Conservation (phyloP, 1,140 invertebrate species). For the Brachionus plicatilis region DNA sequence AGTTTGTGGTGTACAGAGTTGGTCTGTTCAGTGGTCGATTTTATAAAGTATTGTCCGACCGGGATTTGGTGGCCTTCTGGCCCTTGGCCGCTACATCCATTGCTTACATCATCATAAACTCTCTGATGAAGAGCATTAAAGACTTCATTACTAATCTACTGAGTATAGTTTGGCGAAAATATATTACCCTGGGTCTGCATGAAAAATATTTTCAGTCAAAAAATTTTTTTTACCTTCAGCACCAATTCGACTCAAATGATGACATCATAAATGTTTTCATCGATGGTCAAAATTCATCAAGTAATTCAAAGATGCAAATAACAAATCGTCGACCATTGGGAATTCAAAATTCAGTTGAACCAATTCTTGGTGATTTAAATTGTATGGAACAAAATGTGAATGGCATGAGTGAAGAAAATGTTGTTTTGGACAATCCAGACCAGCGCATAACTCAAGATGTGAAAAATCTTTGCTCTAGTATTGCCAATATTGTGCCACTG, state of each 20-base stretch:
- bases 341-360: constrained; percentile 46
- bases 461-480: constrained; percentile 57
- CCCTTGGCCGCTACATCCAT: constrained; percentile 50
- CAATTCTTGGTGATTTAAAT: not conserved
- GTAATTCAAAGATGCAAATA: not conserved
- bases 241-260: not conserved
- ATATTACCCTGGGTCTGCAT: not conserved
- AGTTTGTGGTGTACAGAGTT: constrained; percentile 57
- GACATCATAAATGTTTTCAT: not conserved
- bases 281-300: not conserved
- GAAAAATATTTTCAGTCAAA: constrained; percentile 27
- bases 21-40: constrained; percentile 59
- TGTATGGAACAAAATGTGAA: not conserved
- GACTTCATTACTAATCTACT: constrained; percentile 20
- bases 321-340: constrained; percentile 36
- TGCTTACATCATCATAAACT: constrained; percentile 56
- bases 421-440: constrained; percentile 48
- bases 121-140: constrained; percentile 42
- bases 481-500: constrained; percentile 57
- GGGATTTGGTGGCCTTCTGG: constrained; percentile 56
- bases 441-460: constrained; percentile 63
- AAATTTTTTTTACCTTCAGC: constrained; percentile 35
- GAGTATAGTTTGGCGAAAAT: constrained; percentile 38
- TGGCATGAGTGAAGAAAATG: not conserved
- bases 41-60: constrained; percentile 58